A percentile compares a stretch with the other conserved stretches of the same genome.
These are phyloP conservation scores for Melinaea marsaeus DNA, from an alignment of 2,888 invertebrate genomes.

Conservation along the genomic window DNA sequence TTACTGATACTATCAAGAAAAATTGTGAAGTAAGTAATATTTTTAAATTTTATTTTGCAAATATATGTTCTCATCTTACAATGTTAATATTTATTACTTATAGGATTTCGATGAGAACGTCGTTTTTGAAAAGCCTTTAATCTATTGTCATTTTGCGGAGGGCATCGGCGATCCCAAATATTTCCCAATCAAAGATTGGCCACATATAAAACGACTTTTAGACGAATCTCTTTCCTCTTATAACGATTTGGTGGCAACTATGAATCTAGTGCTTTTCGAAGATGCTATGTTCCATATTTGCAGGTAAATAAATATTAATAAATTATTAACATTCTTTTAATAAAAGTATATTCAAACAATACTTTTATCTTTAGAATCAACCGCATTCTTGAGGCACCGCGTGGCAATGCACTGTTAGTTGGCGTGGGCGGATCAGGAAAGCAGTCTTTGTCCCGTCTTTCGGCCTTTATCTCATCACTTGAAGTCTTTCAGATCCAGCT, in stretches of 20 bases:
- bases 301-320: conserved; percentile 65
- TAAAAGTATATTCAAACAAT: background rate
- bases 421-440: conserved; percentile 98
- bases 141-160: conserved; percentile 94
- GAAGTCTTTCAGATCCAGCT: conserved; percentile 96
- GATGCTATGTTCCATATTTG: conserved; percentile 96
- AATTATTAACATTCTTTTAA: background rate
- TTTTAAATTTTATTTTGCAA: background rate
- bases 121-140: conserved; percentile 86
- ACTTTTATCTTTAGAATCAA: conserved; percentile 81
- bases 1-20: conserved; percentile 88
- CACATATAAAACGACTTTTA: conserved; percentile 83
- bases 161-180: conserved; percentile 96
- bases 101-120: conserved; percentile 85
- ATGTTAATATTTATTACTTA: conserved; percentile 16
- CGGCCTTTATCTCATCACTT: conserved; percentile 92
- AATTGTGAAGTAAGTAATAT: conserved; percentile 77
- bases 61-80: background rate
- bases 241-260: conserved; percentile 92
- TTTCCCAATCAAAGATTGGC: conserved; percentile 85
- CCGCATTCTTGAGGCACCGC: conserved; percentile 92
- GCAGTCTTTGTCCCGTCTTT: conserved; percentile 91
- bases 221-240: conserved; percentile 89
- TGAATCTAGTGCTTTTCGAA: conserved; percentile 96
- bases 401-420: conserved; percentile 94